Evolutionary conservation across 2,113 vertebrate genomes (phyloP).

Genomic region (Podiceps cristatus): DNA sequence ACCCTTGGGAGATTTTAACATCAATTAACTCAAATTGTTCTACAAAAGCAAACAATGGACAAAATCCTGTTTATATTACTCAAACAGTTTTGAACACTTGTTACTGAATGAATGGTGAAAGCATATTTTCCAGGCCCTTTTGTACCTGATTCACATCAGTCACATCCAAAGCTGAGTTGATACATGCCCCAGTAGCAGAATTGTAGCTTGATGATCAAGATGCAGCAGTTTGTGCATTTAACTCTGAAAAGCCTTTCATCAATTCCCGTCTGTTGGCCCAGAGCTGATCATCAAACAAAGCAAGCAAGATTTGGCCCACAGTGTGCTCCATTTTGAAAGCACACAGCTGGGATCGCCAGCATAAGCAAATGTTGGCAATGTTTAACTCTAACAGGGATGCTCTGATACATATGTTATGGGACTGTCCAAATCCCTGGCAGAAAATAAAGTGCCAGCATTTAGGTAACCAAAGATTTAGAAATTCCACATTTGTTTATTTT

Average conservation of each 20-base stretch:
- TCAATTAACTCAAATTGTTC: conserved; percentile 1
- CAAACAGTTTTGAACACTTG: background rate
- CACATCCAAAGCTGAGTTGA: background rate
- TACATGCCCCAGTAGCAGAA: background rate
- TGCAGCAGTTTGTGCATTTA: background rate
- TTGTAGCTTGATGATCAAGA: background rate
- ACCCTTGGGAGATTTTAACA: background rate
- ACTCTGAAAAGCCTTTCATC: background rate
- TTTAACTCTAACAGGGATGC: background rate
- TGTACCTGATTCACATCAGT: background rate
- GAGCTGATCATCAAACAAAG: background rate
- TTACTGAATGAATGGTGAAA: background rate
- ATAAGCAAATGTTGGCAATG: conserved; percentile 40
- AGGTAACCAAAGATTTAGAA: conserved; percentile 26
- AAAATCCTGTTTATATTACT: background rate
- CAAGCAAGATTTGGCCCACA: background rate
- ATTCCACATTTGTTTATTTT: conserved; percentile 8
- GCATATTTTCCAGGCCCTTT: background rate
- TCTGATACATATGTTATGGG: conserved; percentile 15
- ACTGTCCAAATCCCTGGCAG: conserved; percentile 33
- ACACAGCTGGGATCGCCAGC: background rate
- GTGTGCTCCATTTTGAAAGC: background rate
- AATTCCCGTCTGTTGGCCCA: background rate
- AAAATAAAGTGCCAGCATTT: conserved; percentile 49
- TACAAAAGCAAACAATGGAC: background rate